Percentiles rank a stretch among this genome's conserved stretches.
Conservation (phyloP, 2,113 vertebrate species). For the Protomyctophum bolini region DNA sequence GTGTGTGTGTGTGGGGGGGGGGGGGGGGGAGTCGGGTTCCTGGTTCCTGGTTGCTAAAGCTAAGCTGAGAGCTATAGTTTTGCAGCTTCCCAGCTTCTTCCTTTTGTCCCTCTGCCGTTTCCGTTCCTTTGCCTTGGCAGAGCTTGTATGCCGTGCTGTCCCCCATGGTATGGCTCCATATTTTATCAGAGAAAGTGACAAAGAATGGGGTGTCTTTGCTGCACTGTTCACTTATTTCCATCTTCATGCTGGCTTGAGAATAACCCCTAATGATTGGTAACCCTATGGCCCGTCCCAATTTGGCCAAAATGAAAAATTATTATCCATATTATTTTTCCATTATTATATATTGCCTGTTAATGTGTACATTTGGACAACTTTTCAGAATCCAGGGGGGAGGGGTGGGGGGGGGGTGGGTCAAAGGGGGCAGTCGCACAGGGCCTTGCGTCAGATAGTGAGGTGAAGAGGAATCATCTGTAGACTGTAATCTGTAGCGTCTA, state of each 20-base stretch:
- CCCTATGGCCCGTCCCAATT: too few relatives aligned
- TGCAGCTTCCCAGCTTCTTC: slow-evolving; percentile 9
- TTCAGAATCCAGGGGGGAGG: too few relatives aligned
- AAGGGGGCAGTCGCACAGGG: too few relatives aligned
- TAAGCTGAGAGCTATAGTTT: slow-evolving; percentile 39
- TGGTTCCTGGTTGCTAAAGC: slow-evolving; percentile 68
- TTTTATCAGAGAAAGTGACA: not conserved
- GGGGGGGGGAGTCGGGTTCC: slow-evolving; percentile 74
- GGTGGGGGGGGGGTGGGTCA: too few relatives aligned
- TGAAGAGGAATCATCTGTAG: too few relatives aligned
- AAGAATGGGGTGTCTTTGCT: not conserved
- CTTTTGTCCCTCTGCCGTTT: slow-evolving; percentile 16
- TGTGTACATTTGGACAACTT: too few relatives aligned
- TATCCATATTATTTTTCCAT: too few relatives aligned
- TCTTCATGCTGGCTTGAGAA: too few relatives aligned
- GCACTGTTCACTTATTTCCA: not conserved
- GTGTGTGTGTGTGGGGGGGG: slow-evolving; percentile 1
- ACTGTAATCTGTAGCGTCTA: too few relatives aligned
- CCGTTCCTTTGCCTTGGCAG: not conserved
- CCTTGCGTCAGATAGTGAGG: too few relatives aligned
- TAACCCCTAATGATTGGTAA: not conserved
- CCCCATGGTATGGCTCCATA: not conserved
- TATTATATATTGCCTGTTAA: too few relatives aligned
- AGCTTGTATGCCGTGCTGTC: not conserved
- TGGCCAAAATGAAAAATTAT: too few relatives aligned